A percentile compares a stretch with the other conserved stretches of the same genome.
phyloP scores from a whole-genome alignment of 2,797 vertebrate species.

The Austrolebias charrua region DNA sequence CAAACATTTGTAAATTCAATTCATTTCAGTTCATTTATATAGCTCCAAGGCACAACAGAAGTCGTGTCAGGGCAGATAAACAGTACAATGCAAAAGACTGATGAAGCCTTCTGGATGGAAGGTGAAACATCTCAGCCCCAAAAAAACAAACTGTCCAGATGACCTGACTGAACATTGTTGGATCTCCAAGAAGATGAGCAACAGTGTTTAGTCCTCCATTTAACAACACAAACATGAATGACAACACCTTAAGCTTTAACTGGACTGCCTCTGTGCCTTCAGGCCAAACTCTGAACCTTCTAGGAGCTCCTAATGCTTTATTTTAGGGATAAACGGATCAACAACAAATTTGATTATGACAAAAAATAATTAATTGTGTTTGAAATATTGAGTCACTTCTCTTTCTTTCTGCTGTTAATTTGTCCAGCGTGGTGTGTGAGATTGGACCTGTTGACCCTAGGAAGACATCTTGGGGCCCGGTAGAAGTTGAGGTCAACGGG shows the following conservation, averaged over 20 bases:
- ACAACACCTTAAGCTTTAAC: background rate
- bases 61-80: no score
- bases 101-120: no score
- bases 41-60: no score
- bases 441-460: constrained; percentile 62
- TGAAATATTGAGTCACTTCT: background rate
- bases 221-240: no score
- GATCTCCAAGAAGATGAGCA: background rate
- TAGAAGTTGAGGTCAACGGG: constrained; percentile 84
- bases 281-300: background rate
- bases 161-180: no score
- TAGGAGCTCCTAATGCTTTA: background rate
- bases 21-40: no score
- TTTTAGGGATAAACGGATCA: background rate
- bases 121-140: no score
- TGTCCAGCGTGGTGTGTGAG: constrained; percentile 88
- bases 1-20: no score
- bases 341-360: background rate
- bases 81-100: no score
- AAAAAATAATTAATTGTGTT: background rate
- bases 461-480: constrained; percentile 36
- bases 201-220: no score
- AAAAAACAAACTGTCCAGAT: no score
- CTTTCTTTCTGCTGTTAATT: constrained; percentile 4
- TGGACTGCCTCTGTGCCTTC: background rate